Conservation (phyloP, 2,797 vertebrate species). For the Dallia pectoralis region DNA sequence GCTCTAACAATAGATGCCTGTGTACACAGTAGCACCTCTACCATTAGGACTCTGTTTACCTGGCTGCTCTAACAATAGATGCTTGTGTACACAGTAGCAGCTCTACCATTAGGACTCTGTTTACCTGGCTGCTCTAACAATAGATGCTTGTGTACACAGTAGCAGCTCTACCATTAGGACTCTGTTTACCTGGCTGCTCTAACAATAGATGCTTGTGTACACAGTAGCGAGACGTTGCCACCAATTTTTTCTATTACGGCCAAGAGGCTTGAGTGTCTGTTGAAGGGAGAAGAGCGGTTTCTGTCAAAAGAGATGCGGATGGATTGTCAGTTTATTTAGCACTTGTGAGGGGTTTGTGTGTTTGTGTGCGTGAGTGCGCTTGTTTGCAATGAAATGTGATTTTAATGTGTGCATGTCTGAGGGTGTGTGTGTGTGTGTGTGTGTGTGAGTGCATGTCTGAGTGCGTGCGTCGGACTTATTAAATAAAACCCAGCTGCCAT, state of each 20-base stretch:
- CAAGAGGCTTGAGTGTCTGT: not conserved
- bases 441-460: slow-evolving; percentile 7
- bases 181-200: not conserved
- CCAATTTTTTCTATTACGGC: slow-evolving; percentile 1
- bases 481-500: slow-evolving; percentile 53
- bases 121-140: not conserved
- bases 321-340: not conserved
- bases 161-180: not conserved
- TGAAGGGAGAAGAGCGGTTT: not conserved
- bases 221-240: not conserved
- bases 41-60: too few species aligned
- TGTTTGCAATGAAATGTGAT: too few species aligned
- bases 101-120: not conserved
- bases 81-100: too few species aligned
- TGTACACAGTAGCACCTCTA: too few species aligned
- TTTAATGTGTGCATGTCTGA: not conserved
- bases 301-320: not conserved
- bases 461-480: slow-evolving; percentile 16
- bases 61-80: too few species aligned
- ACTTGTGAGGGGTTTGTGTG: slow-evolving; percentile 12
- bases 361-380: not conserved
- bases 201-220: not conserved
- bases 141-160: not conserved
- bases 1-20: too few species aligned
- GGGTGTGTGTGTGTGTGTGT: slow-evolving; percentile 4